phyloP scores from a whole-genome alignment of 2,797 vertebrate genomes.

The Scyliorhinus canicula region DNA sequence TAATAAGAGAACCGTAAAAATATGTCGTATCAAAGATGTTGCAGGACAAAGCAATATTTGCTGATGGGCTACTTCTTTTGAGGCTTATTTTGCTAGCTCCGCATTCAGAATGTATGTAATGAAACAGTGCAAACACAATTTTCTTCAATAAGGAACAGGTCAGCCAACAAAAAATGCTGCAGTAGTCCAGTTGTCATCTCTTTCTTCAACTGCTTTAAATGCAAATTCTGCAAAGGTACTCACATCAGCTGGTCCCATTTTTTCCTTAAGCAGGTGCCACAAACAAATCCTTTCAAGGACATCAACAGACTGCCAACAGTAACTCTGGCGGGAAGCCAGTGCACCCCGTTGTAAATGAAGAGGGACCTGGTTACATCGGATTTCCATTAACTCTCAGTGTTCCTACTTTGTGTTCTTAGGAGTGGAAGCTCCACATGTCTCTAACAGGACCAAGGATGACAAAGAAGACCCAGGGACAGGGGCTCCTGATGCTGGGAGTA shows the following conservation, averaged over 20 bases:
- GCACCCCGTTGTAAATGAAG: neutral
- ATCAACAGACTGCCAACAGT: neutral
- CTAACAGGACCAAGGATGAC: neutral
- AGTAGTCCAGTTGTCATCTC: neutral
- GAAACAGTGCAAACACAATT: neutral
- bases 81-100: neutral
- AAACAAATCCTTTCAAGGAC: neutral
- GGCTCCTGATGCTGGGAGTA: too few species aligned
- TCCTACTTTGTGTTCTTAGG: neutral
- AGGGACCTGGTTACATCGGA: neutral
- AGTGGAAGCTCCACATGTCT: neutral
- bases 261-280: neutral
- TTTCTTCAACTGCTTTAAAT: neutral
- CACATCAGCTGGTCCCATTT: neutral
- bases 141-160: neutral
- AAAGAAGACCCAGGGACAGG: neutral
- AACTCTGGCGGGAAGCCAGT: neutral
- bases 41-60: neutral
- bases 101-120: neutral
- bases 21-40: neutral
- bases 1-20: neutral
- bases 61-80: slow-evolving; percentile 5
- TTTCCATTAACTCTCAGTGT: neutral
- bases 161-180: neutral
- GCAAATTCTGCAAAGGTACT: neutral